Base-by-base conservation (phyloP, 2,797 vertebrate genomes). In the Sebastes cheni region DNA sequence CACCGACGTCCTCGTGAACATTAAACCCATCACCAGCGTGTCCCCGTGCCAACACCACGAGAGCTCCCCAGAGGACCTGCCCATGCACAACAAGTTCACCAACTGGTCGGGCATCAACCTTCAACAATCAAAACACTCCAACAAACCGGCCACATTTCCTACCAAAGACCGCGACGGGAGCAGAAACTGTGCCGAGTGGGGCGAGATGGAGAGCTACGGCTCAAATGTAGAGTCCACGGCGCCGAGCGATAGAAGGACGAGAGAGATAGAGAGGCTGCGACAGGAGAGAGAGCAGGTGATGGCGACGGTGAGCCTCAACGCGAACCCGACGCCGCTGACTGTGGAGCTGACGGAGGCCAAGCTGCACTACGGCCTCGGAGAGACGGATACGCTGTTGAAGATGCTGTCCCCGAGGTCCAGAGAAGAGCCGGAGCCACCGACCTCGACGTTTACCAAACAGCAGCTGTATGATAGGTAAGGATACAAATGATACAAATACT, bases 261-360 rank as follows among this genome's bases (percentile, higher is more conserved):
- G 90, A 79, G 96, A 96, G 92, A 96, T 97, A 0, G 94, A 97
- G 91, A 94, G 88, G 60, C 88, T 97, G 42, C 94, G 93, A 7
- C 92, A 90, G 83, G 97, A 98, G 62, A 96, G 96, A 2, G 95
- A 97, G 81, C 95, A 95, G 78, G 95, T 99, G 77, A 95, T 98
- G 96, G 95, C 97, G 2, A 94, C 95, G 0, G 81, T 99, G 65
- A 95, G 89, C 68, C 94, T 98, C 84, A 95, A 93, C 29, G 75
- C 94, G 87, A 97, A 95, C 30, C 86, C 93, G 30, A 96, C 95
- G 9, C 96, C 95, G 5, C 92, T 99, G 79, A 98, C 96, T 0
- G 94, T 98, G 82, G 97, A 99, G 77, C 96, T 99, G 84, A 92
- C 96, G 0, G 98, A 99, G 92, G 97, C 98, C 12, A 99, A 97